Evolutionary conservation across 2,113 vertebrate genomes (phyloP), one percentile per base, ranked within the genome.

Genomic region (Forbesichthys papilliferus): DNA sequence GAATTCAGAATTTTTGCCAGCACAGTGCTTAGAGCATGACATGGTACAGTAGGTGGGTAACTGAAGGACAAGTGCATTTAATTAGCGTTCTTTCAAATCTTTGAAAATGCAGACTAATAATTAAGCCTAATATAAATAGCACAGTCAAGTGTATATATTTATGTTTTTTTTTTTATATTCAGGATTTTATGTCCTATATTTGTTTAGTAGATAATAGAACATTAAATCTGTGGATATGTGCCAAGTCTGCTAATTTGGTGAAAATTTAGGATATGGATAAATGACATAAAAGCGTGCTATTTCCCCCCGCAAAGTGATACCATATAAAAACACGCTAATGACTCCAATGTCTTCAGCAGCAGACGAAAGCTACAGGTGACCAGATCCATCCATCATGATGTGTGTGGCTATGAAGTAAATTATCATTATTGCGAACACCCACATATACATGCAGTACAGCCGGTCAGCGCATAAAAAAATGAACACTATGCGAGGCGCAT

Each of bases 1-100:
- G 34, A 79, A 81, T 85, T 79, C 71, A 11, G 76, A 86, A 86
- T 90, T 85, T 88, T 74, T 85, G 80, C 87, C 78, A 82, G 68
- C 76, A 57, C 61, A 76, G 89, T 81, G 78, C 73, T 86, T 81
- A 54, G 58, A 79, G 78, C 84, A 79, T 72, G 82, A 77, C 79
- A 70, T 10, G 56, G 60, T 27, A 27, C 27, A 27, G 27, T 73
- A 55, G 79, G 79, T 84, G 87, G 78, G 72, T 78, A 66, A 73
- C 12, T 75, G 82, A 88, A 86, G 85, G 85, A 86, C 87, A 82
- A 81, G 52, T 18, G 55, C 53, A 84, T 68, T 77, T 18, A 77
- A 64, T 14, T 11, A 56, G 1, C 52, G 33, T 75, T 71, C 63
- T 67, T 42, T 42, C 49, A 33, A 69, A 48, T 61, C 7, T 46